A percentile compares a stretch with the other conserved stretches of the same genome.
Evolutionary conservation across 2,888 invertebrate genomes (phyloP).

Genomic region (Diachrysia chrysitis): DNA sequence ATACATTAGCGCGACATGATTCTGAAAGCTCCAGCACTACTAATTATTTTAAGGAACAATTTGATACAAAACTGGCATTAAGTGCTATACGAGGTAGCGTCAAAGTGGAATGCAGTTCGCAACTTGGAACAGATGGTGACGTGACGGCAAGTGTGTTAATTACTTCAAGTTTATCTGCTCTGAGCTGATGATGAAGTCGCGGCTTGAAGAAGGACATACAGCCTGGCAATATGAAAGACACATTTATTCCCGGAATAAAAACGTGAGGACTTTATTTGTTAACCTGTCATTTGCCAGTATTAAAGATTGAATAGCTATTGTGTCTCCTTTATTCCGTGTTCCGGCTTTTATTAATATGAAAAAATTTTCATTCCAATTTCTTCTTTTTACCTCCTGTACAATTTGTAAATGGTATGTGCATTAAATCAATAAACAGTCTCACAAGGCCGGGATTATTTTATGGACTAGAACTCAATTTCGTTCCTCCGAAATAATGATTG

Average conservation of each 20-base stretch:
- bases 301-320: not conserved
- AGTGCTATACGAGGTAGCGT: constrained; percentile 48
- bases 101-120: constrained; percentile 52
- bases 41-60: constrained; percentile 54
- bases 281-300: not conserved
- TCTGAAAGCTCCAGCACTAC: constrained; percentile 43
- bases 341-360: not conserved
- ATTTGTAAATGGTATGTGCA: not conserved
- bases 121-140: constrained; percentile 71
- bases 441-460: too few relatives aligned
- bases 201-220: constrained; percentile 13
- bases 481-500: too few relatives aligned
- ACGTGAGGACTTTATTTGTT: not conserved
- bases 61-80: constrained; percentile 59
- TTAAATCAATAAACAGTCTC: not conserved
- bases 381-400: not conserved
- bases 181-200: constrained; percentile 61
- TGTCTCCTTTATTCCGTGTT: not conserved
- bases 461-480: too few relatives aligned
- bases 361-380: not conserved
- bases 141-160: constrained; percentile 77
- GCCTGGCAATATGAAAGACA: constrained; percentile 1
- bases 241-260: not conserved
- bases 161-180: constrained; percentile 78
- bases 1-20: constrained; percentile 51